These are phyloP conservation scores for Drosophila mercatorum DNA, from an alignment of 2,888 invertebrate genomes.

Conservation along the genomic window DNA sequence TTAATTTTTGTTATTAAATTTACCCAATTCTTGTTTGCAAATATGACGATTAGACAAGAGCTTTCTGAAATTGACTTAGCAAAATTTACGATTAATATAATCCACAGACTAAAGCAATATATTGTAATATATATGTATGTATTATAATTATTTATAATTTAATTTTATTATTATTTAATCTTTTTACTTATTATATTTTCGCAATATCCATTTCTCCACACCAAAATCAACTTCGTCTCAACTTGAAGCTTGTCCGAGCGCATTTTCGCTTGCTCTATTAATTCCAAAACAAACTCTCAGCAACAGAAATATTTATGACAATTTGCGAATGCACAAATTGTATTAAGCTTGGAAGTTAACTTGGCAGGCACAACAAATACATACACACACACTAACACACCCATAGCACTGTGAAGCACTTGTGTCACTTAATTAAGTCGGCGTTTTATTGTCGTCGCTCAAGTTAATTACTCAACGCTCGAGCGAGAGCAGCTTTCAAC, in stretches of 20 bases:
- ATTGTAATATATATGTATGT: too few species aligned
- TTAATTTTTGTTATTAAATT: too few species aligned
- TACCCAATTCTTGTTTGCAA: too few species aligned
- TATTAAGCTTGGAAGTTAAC: constrained; percentile 27
- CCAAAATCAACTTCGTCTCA: not conserved
- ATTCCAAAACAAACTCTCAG: constrained; percentile 6
- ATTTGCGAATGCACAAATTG: constrained; percentile 39
- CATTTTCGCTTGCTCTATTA: constrained; percentile 8
- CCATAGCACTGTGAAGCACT: constrained; percentile 56
- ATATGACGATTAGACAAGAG: too few species aligned
- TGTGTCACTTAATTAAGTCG: constrained; percentile 80
- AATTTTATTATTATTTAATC: not conserved
- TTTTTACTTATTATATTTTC: not conserved
- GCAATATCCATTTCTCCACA: not conserved
- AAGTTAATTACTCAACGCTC: constrained; percentile 74
- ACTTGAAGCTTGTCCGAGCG: not conserved
- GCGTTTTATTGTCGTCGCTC: constrained; percentile 75
- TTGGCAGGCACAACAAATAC: not conserved
- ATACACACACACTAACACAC: constrained; percentile 15
- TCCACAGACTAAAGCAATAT: too few species aligned
- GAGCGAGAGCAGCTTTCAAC: constrained; percentile 23
- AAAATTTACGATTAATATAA: too few species aligned
- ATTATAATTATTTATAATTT: too few species aligned
- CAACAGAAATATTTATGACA: constrained; percentile 22
- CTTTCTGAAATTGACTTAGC: too few species aligned